A percentile compares a stretch with the other conserved stretches of the same genome.
These are phyloP conservation scores for Danio kyathit DNA, from an alignment of 2,797 vertebrate species.

Conservation along the genomic window DNA sequence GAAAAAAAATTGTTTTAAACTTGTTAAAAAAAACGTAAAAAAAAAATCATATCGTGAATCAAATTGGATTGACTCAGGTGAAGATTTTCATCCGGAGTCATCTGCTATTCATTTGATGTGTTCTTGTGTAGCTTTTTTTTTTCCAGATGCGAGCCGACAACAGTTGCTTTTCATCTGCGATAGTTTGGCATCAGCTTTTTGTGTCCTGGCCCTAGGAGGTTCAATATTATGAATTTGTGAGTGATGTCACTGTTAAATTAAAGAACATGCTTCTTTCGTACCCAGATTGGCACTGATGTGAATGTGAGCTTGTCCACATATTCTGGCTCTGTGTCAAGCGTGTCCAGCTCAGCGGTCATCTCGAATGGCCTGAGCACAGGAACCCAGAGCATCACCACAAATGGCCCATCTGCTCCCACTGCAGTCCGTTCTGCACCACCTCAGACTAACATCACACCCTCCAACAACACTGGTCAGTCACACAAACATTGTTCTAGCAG, in stretches of 20 bases:
- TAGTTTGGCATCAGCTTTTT: too few relatives aligned
- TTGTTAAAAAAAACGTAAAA: too few relatives aligned
- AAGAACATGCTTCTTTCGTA: constrained; percentile 39
- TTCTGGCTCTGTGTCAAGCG: constrained; percentile 58
- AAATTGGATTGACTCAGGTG: too few relatives aligned
- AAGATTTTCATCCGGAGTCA: too few relatives aligned
- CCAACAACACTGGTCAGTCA: constrained; percentile 58
- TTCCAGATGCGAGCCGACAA: too few relatives aligned
- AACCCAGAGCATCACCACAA: constrained; percentile 81
- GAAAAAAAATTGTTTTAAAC: too few relatives aligned
- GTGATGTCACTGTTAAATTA: background rate
- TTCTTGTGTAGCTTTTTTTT: too few relatives aligned
- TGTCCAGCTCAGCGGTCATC: constrained; percentile 70
- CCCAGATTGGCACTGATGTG: constrained; percentile 82
- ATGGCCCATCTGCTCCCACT: constrained; percentile 78
- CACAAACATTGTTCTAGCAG: background rate
- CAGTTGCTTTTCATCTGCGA: too few relatives aligned
- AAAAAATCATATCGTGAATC: too few relatives aligned
- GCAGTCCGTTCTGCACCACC: constrained; percentile 83
- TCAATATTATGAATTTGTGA: background rate
- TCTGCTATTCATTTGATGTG: too few relatives aligned
- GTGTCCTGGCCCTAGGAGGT: too few relatives aligned
- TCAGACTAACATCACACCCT: constrained; percentile 75
- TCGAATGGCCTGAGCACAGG: constrained; percentile 77
- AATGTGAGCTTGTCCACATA: constrained; percentile 73